A percentile compares a stretch with the other conserved stretches of the same genome.
These are phyloP conservation scores for Madoqua kirkii DNA, from an alignment of 2,113 vertebrate species.

Conservation along the genomic window DNA sequence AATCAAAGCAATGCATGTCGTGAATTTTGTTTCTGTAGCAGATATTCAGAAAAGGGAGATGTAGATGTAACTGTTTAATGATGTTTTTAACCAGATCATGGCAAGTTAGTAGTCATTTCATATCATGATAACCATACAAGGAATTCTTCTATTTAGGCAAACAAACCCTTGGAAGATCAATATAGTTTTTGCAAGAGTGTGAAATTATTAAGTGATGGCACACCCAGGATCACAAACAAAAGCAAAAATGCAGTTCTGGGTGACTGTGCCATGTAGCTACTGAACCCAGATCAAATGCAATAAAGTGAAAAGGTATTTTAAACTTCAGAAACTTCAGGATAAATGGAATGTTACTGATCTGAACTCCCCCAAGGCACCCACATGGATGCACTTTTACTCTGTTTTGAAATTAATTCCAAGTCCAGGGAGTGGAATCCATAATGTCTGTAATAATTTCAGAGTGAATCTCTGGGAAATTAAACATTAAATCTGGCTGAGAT, in stretches of 20 bases:
- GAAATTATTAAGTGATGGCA: not conserved
- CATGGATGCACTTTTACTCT: conserved; percentile 79
- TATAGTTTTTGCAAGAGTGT: not conserved
- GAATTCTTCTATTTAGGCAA: not conserved
- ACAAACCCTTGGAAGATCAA: not conserved
- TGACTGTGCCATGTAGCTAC: not conserved
- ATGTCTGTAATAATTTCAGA: conserved; percentile 80
- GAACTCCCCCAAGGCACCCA: conserved; percentile 76
- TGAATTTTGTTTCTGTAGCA: conserved; percentile 70
- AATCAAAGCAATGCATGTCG: conserved; percentile 78
- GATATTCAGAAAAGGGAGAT: conserved; percentile 60
- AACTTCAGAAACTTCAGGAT: conserved; percentile 77
- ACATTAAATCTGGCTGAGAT: conserved; percentile 82
- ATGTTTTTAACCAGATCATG: conserved; percentile 64
- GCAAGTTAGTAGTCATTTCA: conserved; percentile 25
- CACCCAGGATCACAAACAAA: conserved; percentile 45
- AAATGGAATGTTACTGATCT: conserved; percentile 75
- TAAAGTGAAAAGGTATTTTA: conserved; percentile 72
- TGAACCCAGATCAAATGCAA: conserved; percentile 64
- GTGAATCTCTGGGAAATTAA: conserved; percentile 81
- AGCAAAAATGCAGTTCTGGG: not conserved
- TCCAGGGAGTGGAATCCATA: conserved; percentile 80
- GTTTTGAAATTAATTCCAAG: conserved; percentile 82
- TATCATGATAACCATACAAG: conserved; percentile 3
- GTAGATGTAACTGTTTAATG: conserved; percentile 47